phyloP scores from a whole-genome alignment of 2,888 invertebrate species.

The Aethes cnicana region DNA sequence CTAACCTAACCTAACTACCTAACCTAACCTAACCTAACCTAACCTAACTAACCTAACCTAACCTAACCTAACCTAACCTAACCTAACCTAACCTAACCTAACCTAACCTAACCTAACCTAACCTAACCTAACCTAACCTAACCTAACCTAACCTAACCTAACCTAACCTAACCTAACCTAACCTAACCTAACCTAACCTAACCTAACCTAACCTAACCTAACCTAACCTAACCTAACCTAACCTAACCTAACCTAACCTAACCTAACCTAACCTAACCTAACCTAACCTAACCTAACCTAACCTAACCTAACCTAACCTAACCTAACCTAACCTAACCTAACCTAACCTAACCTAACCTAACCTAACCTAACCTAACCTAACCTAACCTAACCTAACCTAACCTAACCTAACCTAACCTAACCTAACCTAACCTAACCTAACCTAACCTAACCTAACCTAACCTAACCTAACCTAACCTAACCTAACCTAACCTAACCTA shows the following conservation, averaged over 20 bases:
- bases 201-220: slow-evolving; percentile 17
- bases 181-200: slow-evolving; percentile 4
- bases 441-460: slow-evolving; percentile 15
- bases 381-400: slow-evolving; percentile 17
- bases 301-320: slow-evolving; percentile 16
- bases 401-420: slow-evolving; percentile 17
- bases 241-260: slow-evolving; percentile 6
- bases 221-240: slow-evolving; percentile 19
- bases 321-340: slow-evolving; percentile 13
- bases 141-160: slow-evolving; percentile 12
- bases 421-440: slow-evolving; percentile 17
- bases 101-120: slow-evolving; percentile 11
- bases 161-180: not conserved
- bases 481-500: slow-evolving; percentile 3
- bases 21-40: slow-evolving; percentile 28
- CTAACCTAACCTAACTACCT: slow-evolving; percentile 25
- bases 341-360: slow-evolving; percentile 7
- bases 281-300: slow-evolving; percentile 12
- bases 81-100: slow-evolving; percentile 14
- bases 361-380: slow-evolving; percentile 11
- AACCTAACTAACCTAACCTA: slow-evolving; percentile 3
- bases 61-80: slow-evolving; percentile 11
- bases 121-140: slow-evolving; percentile 14
- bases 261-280: slow-evolving; percentile 9
- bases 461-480: slow-evolving; percentile 17